A percentile compares a stretch with the other conserved stretches of the same genome.
Evolutionary conservation across 2,888 invertebrate species (phyloP).

Genomic region (Dicycla oo): DNA sequence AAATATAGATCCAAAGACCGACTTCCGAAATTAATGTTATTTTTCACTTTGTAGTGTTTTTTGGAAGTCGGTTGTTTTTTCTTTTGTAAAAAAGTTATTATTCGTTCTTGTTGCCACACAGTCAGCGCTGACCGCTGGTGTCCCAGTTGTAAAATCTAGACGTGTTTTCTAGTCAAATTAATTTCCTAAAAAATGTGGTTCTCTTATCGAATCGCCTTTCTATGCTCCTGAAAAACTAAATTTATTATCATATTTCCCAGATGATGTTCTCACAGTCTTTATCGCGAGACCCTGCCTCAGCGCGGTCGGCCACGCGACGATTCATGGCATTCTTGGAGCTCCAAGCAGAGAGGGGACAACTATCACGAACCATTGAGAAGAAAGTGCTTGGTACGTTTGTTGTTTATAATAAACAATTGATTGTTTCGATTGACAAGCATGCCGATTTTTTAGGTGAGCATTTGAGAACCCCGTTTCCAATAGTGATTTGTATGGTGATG

Average conservation of each 20-base stretch:
- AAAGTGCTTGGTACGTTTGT: slow-evolving; percentile 92
- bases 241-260: slow-evolving; percentile 75
- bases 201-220: background rate
- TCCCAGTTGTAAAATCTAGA: background rate
- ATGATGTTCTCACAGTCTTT: slow-evolving; percentile 95
- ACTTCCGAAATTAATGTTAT: no score
- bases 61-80: no score
- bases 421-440: background rate
- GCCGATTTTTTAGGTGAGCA: background rate
- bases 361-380: slow-evolving; percentile 93
- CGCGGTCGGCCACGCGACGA: slow-evolving; percentile 93
- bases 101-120: background rate
- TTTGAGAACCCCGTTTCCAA: background rate
- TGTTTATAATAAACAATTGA: background rate
- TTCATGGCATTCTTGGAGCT: slow-evolving; percentile 94
- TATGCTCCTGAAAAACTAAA: background rate
- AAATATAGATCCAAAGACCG: no score
- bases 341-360: slow-evolving; percentile 93
- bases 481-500: background rate
- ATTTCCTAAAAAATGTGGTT: background rate
- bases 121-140: background rate
- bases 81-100: no score
- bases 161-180: background rate
- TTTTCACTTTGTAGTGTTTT: no score
- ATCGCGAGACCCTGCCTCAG: slow-evolving; percentile 92